phyloP scores from a whole-genome alignment of 1,140 invertebrate genomes.

The Neodiprion pinetum region DNA sequence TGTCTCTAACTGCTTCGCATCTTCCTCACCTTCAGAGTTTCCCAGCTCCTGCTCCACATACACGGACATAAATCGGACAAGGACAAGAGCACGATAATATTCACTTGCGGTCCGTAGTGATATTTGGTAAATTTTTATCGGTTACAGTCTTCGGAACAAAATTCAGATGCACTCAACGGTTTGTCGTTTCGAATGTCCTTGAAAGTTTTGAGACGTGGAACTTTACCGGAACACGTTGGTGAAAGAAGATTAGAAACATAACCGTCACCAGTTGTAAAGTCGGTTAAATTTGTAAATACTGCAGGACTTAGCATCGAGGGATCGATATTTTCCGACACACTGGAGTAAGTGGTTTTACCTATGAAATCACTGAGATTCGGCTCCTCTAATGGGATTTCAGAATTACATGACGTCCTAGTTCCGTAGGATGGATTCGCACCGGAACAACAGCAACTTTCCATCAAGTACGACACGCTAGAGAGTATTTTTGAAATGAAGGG shows the following conservation, averaged over 20 bases:
- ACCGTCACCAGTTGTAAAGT: too few species aligned
- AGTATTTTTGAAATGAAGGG: not conserved
- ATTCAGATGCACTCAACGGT: not conserved
- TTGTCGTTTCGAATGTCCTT: not conserved
- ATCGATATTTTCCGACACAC: too few species aligned
- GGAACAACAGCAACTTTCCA: not conserved
- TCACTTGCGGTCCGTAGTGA: not conserved
- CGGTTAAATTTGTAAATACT: too few species aligned
- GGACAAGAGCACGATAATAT: not conserved
- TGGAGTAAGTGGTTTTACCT: too few species aligned
- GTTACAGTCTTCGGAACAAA: not conserved
- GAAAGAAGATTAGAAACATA: too few species aligned
- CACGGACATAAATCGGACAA: conserved; percentile 1
- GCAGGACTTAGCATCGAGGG: too few species aligned
- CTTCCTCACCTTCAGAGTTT: not conserved
- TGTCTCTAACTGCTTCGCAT: not conserved
- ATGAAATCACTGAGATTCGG: too few species aligned
- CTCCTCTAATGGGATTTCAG: too few species aligned
- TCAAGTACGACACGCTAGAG: not conserved
- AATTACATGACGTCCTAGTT: not conserved
- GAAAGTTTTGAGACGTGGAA: not conserved
- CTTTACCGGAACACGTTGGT: too few species aligned
- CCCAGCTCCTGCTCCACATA: not conserved
- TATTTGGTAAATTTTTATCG: not conserved
- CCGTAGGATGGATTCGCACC: not conserved